A percentile compares a stretch with the other conserved stretches of the same genome.
phyloP scores from a whole-genome alignment of 2,797 vertebrate genomes.

The Acanthurus leucopareius region DNA sequence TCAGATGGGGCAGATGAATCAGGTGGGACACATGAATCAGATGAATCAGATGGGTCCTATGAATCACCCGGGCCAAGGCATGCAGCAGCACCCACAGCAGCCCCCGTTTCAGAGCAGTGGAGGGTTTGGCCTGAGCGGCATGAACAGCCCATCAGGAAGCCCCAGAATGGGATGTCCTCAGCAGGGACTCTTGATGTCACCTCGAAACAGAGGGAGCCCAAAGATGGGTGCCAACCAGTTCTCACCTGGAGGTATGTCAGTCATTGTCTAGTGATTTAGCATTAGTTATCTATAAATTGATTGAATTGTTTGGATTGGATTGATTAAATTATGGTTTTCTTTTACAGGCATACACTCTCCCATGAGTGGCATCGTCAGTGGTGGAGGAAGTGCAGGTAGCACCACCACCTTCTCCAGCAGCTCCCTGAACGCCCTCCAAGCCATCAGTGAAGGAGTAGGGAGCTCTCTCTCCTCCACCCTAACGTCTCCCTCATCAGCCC shows the following conservation, averaged over 20 bases:
- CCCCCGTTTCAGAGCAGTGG: slow-evolving; percentile 90
- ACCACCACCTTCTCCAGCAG: slow-evolving; percentile 94
- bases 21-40: slow-evolving; percentile 77
- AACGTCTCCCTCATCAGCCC: slow-evolving; percentile 90
- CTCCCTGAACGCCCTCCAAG: slow-evolving; percentile 96
- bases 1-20: slow-evolving; percentile 84
- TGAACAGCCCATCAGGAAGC: slow-evolving; percentile 94
- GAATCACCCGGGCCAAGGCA: slow-evolving; percentile 81
- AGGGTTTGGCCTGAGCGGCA: slow-evolving; percentile 89
- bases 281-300: neutral
- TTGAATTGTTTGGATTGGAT: neutral
- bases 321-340: slow-evolving; percentile 5
- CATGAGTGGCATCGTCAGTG: slow-evolving; percentile 89
- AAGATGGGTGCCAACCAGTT: slow-evolving; percentile 95
- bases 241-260: slow-evolving; percentile 92
- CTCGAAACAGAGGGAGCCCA: slow-evolving; percentile 94
- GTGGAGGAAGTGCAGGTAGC: slow-evolving; percentile 85
- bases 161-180: slow-evolving; percentile 91
- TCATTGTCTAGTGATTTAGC: neutral
- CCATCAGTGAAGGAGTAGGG: slow-evolving; percentile 97
- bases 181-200: slow-evolving; percentile 93
- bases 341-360: slow-evolving; percentile 93
- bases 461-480: slow-evolving; percentile 93
- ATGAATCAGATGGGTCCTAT: slow-evolving; percentile 81
- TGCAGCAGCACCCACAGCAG: slow-evolving; percentile 85